Conservation (phyloP, 2,888 invertebrate genomes). For the Cheilosia soror region DNA sequence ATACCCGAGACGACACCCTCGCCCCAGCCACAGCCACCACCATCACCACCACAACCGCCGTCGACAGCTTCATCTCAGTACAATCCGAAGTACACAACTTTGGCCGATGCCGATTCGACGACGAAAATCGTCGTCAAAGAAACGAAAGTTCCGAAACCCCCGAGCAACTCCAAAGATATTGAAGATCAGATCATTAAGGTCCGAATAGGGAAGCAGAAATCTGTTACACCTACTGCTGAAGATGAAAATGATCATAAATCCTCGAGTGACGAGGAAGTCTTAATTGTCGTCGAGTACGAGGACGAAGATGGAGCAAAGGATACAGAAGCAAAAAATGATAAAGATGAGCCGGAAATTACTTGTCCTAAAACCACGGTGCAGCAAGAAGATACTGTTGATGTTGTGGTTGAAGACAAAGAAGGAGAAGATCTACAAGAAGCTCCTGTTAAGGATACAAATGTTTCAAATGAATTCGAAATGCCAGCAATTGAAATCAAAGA, state of each 20-base stretch:
- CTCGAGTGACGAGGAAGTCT: conserved; percentile 25
- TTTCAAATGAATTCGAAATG: conserved; percentile 1
- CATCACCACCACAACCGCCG: not conserved
- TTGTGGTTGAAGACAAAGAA: not conserved
- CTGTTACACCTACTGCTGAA: not conserved
- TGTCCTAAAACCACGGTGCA: not conserved
- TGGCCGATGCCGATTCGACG: conserved; percentile 80
- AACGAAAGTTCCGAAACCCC: conserved; percentile 67
- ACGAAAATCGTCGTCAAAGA: conserved; percentile 79
- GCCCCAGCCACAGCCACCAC: not conserved
- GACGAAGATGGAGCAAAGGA: conserved; percentile 2
- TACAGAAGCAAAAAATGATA: not conserved
- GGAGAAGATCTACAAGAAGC: not conserved
- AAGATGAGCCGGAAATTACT: not conserved
- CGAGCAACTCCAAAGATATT: conserved; percentile 11
- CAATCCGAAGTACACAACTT: conserved; percentile 78
- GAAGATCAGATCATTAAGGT: conserved; percentile 48
- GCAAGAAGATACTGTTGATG: not conserved
- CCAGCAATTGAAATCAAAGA: conserved; percentile 47
- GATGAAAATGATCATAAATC: not conserved
- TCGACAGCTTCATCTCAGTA: conserved; percentile 11
- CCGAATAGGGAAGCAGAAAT: conserved; percentile 47
- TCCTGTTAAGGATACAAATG: not conserved
- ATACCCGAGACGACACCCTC: not conserved
- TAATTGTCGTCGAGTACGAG: conserved; percentile 64